These are phyloP conservation scores for Anthopleura sola DNA, from an alignment of 64 coral and sea anemone genomes.

Conservation along the genomic window DNA sequence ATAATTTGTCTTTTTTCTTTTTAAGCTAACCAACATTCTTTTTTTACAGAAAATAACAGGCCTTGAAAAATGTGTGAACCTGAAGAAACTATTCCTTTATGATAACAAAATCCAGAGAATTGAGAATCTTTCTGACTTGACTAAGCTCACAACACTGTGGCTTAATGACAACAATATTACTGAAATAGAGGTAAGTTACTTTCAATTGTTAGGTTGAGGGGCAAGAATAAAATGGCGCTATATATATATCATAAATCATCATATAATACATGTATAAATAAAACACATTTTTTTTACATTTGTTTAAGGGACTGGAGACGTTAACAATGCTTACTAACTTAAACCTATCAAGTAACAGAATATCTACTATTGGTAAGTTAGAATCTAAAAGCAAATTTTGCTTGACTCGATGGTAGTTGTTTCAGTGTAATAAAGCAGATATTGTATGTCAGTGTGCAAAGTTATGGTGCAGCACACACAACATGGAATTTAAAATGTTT, in stretches of 20 bases:
- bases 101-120: conserved; percentile 80
- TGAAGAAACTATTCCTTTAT: conserved; percentile 76
- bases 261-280: no score
- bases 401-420: no score
- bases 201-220: not conserved
- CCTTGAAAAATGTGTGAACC: conserved; percentile 41
- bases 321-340: conserved; percentile 66
- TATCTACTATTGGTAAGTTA: conserved; percentile 71
- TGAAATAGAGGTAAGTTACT: conserved; percentile 54
- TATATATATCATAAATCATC: no score
- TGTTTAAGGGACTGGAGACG: conserved; percentile 42
- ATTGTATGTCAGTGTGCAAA: no score
- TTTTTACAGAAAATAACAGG: conserved; percentile 57
- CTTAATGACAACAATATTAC: conserved; percentile 59
- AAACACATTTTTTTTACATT: not conserved
- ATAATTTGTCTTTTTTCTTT: no score
- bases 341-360: conserved; percentile 81
- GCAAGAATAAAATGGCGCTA: no score
- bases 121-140: conserved; percentile 65
- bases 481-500: no score
- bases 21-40: no score
- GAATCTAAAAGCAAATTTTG: not conserved
- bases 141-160: conserved; percentile 59
- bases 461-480: no score
- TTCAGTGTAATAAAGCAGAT: no score